A percentile compares a stretch with the other conserved stretches of the same genome.
These are phyloP conservation scores for Eupristina koningsbergeri DNA, from an alignment of 1,140 invertebrate genomes.

Conservation along the genomic window DNA sequence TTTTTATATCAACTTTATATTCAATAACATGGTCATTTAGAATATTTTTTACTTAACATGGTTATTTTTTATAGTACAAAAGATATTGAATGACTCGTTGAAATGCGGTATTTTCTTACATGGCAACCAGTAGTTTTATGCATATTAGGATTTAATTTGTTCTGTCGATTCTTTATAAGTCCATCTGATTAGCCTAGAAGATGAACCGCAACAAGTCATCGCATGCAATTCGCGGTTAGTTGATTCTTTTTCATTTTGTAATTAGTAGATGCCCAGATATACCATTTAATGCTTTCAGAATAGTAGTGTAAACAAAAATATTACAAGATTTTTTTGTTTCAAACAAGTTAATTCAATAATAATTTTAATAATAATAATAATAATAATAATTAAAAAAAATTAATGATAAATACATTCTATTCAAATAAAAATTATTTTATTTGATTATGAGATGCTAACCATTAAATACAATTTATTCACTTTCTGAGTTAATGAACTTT, in stretches of 20 bases:
- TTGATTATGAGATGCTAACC: no score
- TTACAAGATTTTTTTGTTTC: no score
- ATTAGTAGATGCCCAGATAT: background rate
- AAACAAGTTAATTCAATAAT: no score
- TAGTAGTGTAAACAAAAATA: background rate
- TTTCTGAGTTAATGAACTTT: no score
- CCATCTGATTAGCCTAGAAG: background rate
- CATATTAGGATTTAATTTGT: background rate
- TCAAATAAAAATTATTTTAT: no score
- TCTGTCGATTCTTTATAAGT: background rate
- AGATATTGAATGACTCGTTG: background rate
- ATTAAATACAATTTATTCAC: no score
- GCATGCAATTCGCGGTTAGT: background rate
- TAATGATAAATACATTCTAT: no score
- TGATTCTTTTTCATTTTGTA: background rate
- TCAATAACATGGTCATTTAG: background rate
- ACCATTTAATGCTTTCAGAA: background rate
- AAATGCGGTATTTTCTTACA: background rate
- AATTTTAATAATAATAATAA: no score
- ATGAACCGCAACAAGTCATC: background rate
- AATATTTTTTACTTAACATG: constrained; percentile 1
- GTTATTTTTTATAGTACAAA: background rate
- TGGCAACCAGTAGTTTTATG: background rate
- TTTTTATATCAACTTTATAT: background rate
- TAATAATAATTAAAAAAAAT: no score